Evolutionary conservation across 1,140 invertebrate species (phyloP).

Genomic region (Saccostrea echinata): DNA sequence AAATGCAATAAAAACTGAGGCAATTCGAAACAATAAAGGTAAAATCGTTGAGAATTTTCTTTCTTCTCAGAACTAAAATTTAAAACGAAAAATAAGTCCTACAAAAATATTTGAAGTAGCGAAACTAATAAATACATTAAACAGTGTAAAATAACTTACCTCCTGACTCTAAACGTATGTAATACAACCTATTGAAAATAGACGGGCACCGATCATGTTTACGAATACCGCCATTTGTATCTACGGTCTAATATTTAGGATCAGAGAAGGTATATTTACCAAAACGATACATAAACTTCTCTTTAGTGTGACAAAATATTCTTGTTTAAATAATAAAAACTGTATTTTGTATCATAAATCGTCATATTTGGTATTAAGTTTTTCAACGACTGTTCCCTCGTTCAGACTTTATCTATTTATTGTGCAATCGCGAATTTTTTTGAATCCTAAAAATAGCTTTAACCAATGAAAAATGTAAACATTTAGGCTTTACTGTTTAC

Average conservation of each 20-base stretch:
- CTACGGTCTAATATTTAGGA: slow-evolving; percentile 6
- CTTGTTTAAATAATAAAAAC: too few species aligned
- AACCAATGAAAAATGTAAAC: too few species aligned
- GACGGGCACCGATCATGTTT: slow-evolving; percentile 7
- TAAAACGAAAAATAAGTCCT: not conserved
- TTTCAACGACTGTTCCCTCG: too few species aligned
- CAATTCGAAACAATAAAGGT: not conserved
- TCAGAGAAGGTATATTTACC: not conserved
- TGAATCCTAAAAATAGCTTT: too few species aligned
- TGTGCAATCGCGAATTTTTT: too few species aligned
- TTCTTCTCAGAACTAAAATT: not conserved
- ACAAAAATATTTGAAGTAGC: not conserved
- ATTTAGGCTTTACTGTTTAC: too few species aligned
- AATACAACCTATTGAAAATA: not conserved
- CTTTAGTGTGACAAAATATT: too few species aligned
- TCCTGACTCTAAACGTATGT: not conserved
- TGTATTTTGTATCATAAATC: too few species aligned
- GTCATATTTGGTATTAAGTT: too few species aligned
- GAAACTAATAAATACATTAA: not conserved
- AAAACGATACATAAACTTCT: not conserved
- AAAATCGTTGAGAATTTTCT: not conserved
- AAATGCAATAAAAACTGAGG: not conserved
- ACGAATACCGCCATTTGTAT: slow-evolving; percentile 34
- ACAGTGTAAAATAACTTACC: not conserved
- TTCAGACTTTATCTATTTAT: too few species aligned